phyloP scores from a whole-genome alignment of 2,888 invertebrate genomes.

The Himalopsyche japonica region DNA sequence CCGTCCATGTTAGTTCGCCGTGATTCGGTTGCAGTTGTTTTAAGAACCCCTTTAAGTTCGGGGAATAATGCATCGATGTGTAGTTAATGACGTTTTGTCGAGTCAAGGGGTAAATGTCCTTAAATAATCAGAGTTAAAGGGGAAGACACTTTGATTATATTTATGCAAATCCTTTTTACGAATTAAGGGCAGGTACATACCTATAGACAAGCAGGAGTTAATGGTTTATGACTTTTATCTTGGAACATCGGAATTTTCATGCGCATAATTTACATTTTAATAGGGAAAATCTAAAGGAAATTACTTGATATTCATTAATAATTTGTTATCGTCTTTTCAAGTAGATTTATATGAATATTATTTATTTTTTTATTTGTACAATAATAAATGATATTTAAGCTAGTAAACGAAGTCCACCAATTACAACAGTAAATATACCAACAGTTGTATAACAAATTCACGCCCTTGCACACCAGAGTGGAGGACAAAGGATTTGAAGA shows the following conservation, averaged over 20 bases:
- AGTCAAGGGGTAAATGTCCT: conserved; percentile 40
- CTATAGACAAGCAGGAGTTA: not conserved
- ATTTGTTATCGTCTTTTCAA: too few species aligned
- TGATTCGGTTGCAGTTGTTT: conserved; percentile 28
- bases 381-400: too few species aligned
- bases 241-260: not conserved
- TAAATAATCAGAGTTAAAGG: conserved; percentile 38
- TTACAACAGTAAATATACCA: too few species aligned
- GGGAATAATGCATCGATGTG: conserved; percentile 38
- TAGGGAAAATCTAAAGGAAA: not conserved
- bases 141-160: conserved; percentile 19
- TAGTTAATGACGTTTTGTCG: conserved; percentile 39
- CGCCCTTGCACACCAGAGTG: too few species aligned
- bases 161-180: conserved; percentile 34
- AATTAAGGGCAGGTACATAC: conserved; percentile 17
- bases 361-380: too few species aligned
- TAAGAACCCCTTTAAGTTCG: conserved; percentile 28
- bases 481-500: too few species aligned
- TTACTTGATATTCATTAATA: not conserved
- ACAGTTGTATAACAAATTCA: too few species aligned
- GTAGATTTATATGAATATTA: too few species aligned
- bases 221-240: not conserved
- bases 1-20: conserved; percentile 5
- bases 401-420: too few species aligned
- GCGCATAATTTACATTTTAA: not conserved